phyloP scores from a whole-genome alignment of 2,888 invertebrate species.

The Steinernema scapterisci region DNA sequence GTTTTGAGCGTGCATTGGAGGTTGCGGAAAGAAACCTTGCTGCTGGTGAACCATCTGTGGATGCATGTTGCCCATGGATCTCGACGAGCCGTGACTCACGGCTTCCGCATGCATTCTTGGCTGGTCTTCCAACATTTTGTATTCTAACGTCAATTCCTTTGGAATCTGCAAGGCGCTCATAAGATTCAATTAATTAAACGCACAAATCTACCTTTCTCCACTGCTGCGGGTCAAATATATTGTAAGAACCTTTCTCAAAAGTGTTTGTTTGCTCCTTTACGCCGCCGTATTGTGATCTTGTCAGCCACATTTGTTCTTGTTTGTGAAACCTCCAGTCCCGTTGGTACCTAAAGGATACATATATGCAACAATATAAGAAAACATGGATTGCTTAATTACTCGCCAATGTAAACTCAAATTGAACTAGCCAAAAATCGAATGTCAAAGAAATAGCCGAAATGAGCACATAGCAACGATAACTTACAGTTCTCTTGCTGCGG shows the following conservation, averaged over 20 bases:
- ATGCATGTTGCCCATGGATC: conserved; percentile 7
- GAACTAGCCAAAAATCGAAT: too few relatives aligned
- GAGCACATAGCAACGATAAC: too few relatives aligned
- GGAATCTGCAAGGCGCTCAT: conserved; percentile 69
- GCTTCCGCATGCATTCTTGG: conserved; percentile 71
- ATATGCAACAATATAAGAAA: too few relatives aligned
- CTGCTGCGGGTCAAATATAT: conserved; percentile 97
- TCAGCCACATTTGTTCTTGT: conserved; percentile 83
- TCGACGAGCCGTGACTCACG: background rate
- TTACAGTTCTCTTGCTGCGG: conserved; percentile 73
- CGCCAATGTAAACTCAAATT: too few relatives aligned
- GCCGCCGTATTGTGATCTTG: conserved; percentile 61
- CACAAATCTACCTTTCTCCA: conserved; percentile 87
- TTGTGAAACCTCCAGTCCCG: conserved; percentile 99
- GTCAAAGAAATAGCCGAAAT: too few relatives aligned
- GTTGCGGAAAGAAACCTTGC: conserved; percentile 22
- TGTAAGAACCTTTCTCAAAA: conserved; percentile 97
- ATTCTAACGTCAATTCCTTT: conserved; percentile 98
- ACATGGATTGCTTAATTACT: too few relatives aligned
- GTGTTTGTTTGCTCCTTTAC: conserved; percentile 84
- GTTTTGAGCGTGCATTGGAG: conserved; percentile 29
- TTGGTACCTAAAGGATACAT: conserved; percentile 78
- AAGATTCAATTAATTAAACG: conserved; percentile 2
- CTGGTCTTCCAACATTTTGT: conserved; percentile 94
- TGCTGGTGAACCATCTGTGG: conserved; percentile 13